Evolutionary conservation across 2,797 vertebrate species (phyloP).

Genomic region (Crenuchus spilurus): DNA sequence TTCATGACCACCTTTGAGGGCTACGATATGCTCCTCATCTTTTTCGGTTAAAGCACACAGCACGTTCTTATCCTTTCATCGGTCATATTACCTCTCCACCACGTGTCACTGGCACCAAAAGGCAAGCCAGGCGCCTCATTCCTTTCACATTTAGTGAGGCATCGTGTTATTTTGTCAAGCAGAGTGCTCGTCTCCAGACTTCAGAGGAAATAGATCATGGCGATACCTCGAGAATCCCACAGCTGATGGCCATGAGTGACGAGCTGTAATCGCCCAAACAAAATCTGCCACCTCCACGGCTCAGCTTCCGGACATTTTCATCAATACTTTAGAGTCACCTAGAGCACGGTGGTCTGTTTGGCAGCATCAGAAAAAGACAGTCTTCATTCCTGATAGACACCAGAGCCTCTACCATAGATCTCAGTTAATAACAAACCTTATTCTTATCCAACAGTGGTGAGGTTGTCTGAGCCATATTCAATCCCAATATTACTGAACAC

Average conservation of each 20-base stretch:
- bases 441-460: background rate
- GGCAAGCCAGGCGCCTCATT: constrained; percentile 48
- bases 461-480: too few relatives aligned
- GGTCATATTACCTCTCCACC: constrained; percentile 37
- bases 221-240: constrained; percentile 52
- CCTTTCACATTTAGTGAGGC: constrained; percentile 59
- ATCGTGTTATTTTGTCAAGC: constrained; percentile 65
- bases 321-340: background rate
- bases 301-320: background rate
- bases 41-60: background rate
- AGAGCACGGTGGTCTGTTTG: background rate
- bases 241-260: constrained; percentile 44
- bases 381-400: background rate
- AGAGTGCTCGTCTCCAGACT: constrained; percentile 55
- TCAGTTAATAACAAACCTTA: background rate
- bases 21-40: too few relatives aligned
- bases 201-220: constrained; percentile 56
- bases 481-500: too few relatives aligned
- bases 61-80: constrained; percentile 59
- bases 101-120: constrained; percentile 33
- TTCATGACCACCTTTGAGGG: constrained; percentile 58
- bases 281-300: constrained; percentile 35
- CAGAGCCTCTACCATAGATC: background rate
- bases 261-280: constrained; percentile 36
- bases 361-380: too few relatives aligned